Base-by-base conservation (phyloP, 2,113 vertebrate genomes). In the Alethe castanea region DNA sequence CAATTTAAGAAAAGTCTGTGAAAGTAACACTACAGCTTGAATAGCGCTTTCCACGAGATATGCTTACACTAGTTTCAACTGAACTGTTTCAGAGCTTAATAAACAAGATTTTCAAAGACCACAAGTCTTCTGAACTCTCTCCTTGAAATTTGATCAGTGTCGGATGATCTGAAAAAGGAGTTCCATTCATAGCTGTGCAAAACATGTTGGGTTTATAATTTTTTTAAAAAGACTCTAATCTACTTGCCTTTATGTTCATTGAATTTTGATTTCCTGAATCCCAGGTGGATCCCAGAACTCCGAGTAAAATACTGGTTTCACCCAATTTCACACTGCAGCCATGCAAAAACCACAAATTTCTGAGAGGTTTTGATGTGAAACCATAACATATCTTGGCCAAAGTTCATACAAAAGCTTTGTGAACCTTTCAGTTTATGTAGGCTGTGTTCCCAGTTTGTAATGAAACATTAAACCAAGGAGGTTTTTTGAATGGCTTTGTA, bases 331-430 rank as follows among this genome's bases (percentile, higher is more conserved):
- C 57, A 33, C 23, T 81, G 67, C 66, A 94, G 14, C 60, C 52
- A 48, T 71, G 61, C 29, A 94, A 93, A 88, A 7, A 80, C 64
- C 67, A 90, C 64, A 74, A 35, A 72, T 83, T 95, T 95, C 52
- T 78, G 35, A 24, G 40, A 44, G 31, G 15, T 81, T 95, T 94
- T 92, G 87, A 91, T 95, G 69, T 89, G 73, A 94, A 96, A 89
- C 52, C 57, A 18, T 60, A 62, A 60, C 47, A 64, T 48, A 61
- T 31, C 14, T 92, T 94, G 88, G 86, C 60, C 16, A 16, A 52
- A 59, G 56, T 91, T 94, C 64, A 23, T 59, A 71, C 26, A 81
- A 66, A 81, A 86, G 54, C 26, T 54, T 14, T 48, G 44, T 48
- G 38, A 92, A 65, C 29, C 14, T 86, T 73, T 84, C 82, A 84